Evolutionary conservation across 2,797 vertebrate species (phyloP).

Genomic region (Coregonus suidteri): DNA sequence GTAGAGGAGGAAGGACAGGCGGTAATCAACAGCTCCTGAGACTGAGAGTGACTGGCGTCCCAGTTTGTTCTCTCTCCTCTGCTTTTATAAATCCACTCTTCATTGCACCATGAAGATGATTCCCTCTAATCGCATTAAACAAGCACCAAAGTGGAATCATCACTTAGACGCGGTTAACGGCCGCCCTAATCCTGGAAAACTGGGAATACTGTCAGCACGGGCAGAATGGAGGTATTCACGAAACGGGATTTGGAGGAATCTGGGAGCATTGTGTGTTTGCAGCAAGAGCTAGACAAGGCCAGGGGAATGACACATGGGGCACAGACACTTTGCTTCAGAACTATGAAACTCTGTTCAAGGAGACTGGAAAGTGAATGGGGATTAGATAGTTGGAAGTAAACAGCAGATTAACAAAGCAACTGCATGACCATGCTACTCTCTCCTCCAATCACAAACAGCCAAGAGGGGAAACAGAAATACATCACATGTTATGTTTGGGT

Average conservation of each 20-base stretch:
- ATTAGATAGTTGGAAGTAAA: conserved; percentile 44
- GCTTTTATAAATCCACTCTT: conserved; percentile 39
- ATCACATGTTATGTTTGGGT: conserved; percentile 14
- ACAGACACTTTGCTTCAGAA: conserved; percentile 6
- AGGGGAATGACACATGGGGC: neutral
- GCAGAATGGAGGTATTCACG: conserved; percentile 12
- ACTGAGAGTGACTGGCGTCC: conserved; percentile 21
- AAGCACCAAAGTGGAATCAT: conserved; percentile 54
- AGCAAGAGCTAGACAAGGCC: conserved; percentile 8
- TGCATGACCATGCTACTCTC: conserved; percentile 23
- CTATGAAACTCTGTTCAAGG: conserved; percentile 22
- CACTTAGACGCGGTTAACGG: conserved; percentile 37
- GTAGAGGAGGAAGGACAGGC: neutral
- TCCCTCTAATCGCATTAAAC: conserved; percentile 64
- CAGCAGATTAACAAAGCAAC: conserved; percentile 39
- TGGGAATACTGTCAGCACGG: conserved; percentile 39
- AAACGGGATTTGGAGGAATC: conserved; percentile 27
- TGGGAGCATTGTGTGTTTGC: neutral
- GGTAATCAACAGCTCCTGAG: conserved; percentile 18
- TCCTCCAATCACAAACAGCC: conserved; percentile 23
- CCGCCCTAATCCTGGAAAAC: conserved; percentile 54
- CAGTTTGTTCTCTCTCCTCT: conserved; percentile 7
- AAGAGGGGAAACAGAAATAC: conserved; percentile 39
- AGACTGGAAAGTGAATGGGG: conserved; percentile 38
- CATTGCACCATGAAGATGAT: conserved; percentile 54